These are phyloP conservation scores for Tetropium fuscum DNA, from an alignment of 2,888 invertebrate species.

Conservation along the genomic window DNA sequence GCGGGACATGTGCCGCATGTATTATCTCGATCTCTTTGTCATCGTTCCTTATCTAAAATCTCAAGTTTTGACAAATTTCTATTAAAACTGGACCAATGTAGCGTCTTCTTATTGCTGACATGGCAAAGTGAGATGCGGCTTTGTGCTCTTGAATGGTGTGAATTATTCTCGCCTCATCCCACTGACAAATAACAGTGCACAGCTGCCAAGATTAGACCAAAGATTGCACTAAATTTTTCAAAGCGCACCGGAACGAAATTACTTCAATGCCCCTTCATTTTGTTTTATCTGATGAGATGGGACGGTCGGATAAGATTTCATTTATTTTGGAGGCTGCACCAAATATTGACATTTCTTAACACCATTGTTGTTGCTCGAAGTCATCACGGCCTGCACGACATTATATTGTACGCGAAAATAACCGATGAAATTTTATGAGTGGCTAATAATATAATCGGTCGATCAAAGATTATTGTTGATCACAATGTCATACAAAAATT, in stretches of 20 bases:
- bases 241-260: constrained; percentile 27
- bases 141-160: constrained; percentile 29
- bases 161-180: constrained; percentile 45
- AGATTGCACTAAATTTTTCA: constrained; percentile 49
- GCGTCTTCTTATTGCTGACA: constrained; percentile 22
- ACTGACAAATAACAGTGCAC: constrained; percentile 49
- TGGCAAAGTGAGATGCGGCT: constrained; percentile 11
- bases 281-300: constrained; percentile 33
- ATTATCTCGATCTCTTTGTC: constrained; percentile 49
- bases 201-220: constrained; percentile 50
- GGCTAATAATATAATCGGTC: no score
- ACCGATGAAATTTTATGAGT: no score
- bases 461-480: no score
- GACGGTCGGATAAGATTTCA: constrained; percentile 12
- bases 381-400: no score
- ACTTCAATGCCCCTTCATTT: constrained; percentile 22
- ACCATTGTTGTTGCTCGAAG: constrained; percentile 21
- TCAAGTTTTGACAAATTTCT: constrained; percentile 47
- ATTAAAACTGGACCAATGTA: constrained; percentile 46
- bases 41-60: constrained; percentile 46
- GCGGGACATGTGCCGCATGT: constrained; percentile 37
- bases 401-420: no score
- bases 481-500: no score
- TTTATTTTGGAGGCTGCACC: constrained; percentile 20
- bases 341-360: constrained; percentile 36